Base-by-base conservation (phyloP, 2,888 invertebrate genomes). In the Aphodius sticticus region DNA sequence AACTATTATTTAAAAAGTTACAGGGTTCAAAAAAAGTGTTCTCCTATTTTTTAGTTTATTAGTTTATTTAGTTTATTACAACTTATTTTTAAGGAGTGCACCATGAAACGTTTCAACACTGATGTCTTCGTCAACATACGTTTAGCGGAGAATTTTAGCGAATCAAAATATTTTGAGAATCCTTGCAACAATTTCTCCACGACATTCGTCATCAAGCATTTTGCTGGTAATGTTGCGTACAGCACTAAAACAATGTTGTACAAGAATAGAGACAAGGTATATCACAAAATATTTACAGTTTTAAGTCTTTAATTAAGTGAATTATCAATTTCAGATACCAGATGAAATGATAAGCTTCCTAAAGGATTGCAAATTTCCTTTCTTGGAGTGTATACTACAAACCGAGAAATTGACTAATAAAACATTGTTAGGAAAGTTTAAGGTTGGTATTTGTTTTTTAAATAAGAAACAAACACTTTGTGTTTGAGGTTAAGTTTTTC, bases 241-340 rank as follows among this genome's bases (percentile, higher is more conserved):
- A 85, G 86, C 69, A 85, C 87, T 0, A 81, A 83, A 16, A 85
- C 86, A 79, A 85, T 90, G 82, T 81, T 89, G 16, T 85, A 85
- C 16, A 90, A 89, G 83, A 90, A 90, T 82, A 85, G 86, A 69
- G 90, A 90, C 82, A 88, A 89, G 85, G 88, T 89, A 83, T 7
- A 12, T 26, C 26, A 26, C 26, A 26, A 26, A 12, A 26, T 26
- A 26, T 12, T 37, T 36, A 70, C 26, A 14, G 35, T 74, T 14
- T 35, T 4, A 72, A 72, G 14, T 69, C 69, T 3, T 69, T 15
- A 14, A 2, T 26, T 26, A 26, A 26, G 26, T 26, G 26, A 26
- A 26, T 26, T 26, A 26, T 26, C 26, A 53, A 53, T 53, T 53
- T 9, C 53, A 53, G 83, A 78, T 87, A 83, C 83, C 84, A 75